Evolutionary conservation across 2,113 vertebrate genomes (phyloP).

Genomic region (Ovibos moschatus): DNA sequence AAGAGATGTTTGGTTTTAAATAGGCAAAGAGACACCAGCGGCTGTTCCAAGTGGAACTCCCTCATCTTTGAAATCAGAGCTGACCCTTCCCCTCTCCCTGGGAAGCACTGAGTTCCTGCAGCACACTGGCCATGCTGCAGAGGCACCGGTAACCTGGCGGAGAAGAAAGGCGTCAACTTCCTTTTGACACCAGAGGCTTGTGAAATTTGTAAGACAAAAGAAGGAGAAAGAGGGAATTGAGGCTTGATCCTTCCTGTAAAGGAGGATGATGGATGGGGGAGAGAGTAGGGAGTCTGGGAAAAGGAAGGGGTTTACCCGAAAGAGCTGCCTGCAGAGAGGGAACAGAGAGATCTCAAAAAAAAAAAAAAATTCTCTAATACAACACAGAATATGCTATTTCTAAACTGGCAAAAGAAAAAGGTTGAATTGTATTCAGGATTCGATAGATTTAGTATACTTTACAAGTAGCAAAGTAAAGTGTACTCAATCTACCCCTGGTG

Average conservation of each 20-base stretch:
- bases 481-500: neutral
- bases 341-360: too few species aligned
- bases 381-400: neutral
- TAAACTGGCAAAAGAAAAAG: neutral
- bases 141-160: neutral
- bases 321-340: neutral
- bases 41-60: too few species aligned
- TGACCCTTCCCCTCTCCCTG: neutral
- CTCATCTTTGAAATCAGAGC: conserved; percentile 17
- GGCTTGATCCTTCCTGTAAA: neutral
- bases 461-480: neutral
- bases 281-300: neutral
- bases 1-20: conserved; percentile 4
- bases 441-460: neutral
- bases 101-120: neutral
- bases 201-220: conserved; percentile 42
- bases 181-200: conserved; percentile 19
- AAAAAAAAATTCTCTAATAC: neutral
- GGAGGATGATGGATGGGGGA: neutral
- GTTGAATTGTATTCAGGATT: neutral
- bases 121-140: neutral
- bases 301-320: neutral
- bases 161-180: neutral
- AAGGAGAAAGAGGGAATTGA: neutral
- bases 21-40: neutral